phyloP scores from a whole-genome alignment of 1,140 invertebrate genomes.

The Ditylenchus dipsaci region DNA sequence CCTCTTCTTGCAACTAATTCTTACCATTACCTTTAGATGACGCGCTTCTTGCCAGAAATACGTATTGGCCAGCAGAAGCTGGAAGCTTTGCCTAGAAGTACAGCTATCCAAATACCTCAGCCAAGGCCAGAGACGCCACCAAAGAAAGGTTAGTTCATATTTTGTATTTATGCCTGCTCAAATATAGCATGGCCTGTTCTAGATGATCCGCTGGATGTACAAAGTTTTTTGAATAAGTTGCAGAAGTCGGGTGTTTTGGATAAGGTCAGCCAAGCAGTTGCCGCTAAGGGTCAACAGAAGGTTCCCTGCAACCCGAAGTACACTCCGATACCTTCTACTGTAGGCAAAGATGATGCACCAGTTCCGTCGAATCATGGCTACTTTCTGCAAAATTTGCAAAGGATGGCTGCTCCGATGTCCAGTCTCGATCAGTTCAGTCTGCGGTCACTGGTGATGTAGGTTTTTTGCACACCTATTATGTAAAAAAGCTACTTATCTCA shows the following conservation, averaged over 20 bases:
- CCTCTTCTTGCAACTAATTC: conserved; percentile 28
- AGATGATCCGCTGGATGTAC: conserved; percentile 5
- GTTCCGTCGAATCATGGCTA: conserved; percentile 23
- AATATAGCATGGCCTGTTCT: no score
- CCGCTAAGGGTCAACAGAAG: background rate
- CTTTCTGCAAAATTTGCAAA: conserved; percentile 24
- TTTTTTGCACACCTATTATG: no score
- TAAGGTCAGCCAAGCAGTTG: conserved; percentile 4
- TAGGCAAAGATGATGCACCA: conserved; percentile 19
- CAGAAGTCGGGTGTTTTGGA: conserved; percentile 27
- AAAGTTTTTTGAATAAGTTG: conserved; percentile 17
- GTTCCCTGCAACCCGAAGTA: background rate
- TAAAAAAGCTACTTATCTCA: no score
- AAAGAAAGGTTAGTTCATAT: no score
- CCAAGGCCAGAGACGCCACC: no score
- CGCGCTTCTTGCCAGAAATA: background rate
- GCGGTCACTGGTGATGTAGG: conserved; percentile 42
- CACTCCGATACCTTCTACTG: background rate
- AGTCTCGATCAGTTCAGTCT: conserved; percentile 40
- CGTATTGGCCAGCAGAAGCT: no score
- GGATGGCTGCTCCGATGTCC: conserved; percentile 24
- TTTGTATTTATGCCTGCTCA: no score
- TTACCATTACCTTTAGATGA: conserved; percentile 8
- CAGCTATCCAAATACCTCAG: no score
- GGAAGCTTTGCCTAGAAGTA: no score